Evolutionary conservation across 2,888 invertebrate genomes (phyloP), one percentile per base, ranked within the genome.

Genomic region (Hyposoter didymator): DNA sequence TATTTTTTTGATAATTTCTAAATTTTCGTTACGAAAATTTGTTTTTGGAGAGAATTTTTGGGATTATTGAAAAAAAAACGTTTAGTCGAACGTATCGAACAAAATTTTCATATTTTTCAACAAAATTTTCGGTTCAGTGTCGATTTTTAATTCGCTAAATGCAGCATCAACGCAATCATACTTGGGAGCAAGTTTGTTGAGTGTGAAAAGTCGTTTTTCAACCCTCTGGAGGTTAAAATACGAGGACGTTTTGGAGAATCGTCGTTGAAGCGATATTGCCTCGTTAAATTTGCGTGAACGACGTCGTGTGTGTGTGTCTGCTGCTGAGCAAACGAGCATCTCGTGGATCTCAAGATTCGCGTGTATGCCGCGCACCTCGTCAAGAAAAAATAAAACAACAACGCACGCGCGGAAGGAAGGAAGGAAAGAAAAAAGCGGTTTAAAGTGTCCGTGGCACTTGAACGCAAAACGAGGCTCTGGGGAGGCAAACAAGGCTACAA

Each of bases 261-360:
- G 84, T 70, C 72, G 62, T 45, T 55, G 64, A 55, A 74, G 43
- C 73, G 74, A 78, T 81, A 84, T 81, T 74, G 45, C 76, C 72
- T 80, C 85, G 82, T 85, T 85, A 85, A 83, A 85, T 85, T 85
- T 83, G 69, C 85, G 45, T 76, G 78, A 80, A 83, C 85, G 83
- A 85, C 85, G 74, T n/a, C n/a, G n/a, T n/a, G n/a, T n/a, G n/a
- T n/a, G n/a, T n/a, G n/a, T 67, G 70, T 67, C 62, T 70, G 70
- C 17, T 22, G 52, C 10, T 52, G 67, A 64, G 73, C 55, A 79
- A 79, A 70, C 70, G 72, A 76, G 66, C 39, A 66, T 39, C 52
- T 39, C 66, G 22, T 28, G 64, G 75, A 47, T 64, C 74, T 45
- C 74, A 3, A 28, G 45, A 45, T 64, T 75, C 64, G 62, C 47